Percentiles rank a stretch among this genome's conserved stretches.
These are phyloP conservation scores for Amia ocellicauda DNA, from an alignment of 2,113 vertebrate genomes.

Conservation along the genomic window DNA sequence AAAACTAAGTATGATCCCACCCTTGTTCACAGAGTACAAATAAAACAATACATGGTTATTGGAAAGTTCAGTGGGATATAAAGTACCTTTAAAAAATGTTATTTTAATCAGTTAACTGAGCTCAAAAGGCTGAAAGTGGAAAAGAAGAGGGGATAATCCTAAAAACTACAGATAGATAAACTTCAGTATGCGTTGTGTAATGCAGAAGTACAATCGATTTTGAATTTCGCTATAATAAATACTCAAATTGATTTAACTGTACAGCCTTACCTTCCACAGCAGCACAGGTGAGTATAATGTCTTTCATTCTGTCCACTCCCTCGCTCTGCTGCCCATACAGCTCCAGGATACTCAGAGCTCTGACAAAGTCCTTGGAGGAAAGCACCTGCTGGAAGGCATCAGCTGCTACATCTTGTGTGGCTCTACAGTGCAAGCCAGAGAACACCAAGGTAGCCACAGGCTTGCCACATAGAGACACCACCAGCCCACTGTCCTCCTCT, in stretches of 20 bases:
- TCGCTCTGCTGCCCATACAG: conserved; percentile 67
- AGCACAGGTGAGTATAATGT: conserved; percentile 80
- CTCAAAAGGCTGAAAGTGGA: too few relatives aligned
- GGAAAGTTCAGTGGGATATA: too few relatives aligned
- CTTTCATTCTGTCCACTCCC: conserved; percentile 66
- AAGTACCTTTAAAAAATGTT: too few relatives aligned
- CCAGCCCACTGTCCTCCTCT: conserved; percentile 51
- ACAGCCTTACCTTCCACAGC: conserved; percentile 70
- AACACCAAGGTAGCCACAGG: conserved; percentile 69
- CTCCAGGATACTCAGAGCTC: conserved; percentile 75
- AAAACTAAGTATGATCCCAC: too few relatives aligned
- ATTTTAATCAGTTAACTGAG: too few relatives aligned
- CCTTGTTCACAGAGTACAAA: too few relatives aligned
- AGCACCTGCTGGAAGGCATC: conserved; percentile 81
- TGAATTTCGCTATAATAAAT: too few relatives aligned
- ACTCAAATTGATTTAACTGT: neutral
- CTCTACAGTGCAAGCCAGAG: conserved; percentile 72
- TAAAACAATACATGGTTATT: too few relatives aligned
- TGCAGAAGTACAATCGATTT: too few relatives aligned
- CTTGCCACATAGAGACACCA: conserved; percentile 68
- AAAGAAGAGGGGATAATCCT: too few relatives aligned
- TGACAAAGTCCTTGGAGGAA: conserved; percentile 63
- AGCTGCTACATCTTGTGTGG: conserved; percentile 56
- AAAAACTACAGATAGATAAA: too few relatives aligned
- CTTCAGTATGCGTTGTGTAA: too few relatives aligned